Evolutionary conservation across 2,888 invertebrate species (phyloP).

Genomic region (Caprella mutica): DNA sequence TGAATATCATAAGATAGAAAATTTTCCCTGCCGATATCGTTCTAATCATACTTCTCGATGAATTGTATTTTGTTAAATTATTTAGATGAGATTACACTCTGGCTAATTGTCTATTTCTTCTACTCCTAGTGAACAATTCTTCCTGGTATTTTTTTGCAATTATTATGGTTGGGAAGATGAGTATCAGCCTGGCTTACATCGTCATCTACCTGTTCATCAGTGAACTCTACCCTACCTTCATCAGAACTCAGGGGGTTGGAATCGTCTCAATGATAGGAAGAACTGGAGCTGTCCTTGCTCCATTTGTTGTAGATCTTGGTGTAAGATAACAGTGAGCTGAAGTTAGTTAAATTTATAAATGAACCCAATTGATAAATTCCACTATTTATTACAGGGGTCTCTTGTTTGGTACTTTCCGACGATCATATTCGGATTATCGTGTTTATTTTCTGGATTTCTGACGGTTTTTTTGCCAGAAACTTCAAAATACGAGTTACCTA

Average conservation of each 20-base stretch:
- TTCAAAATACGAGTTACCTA: constrained; percentile 59
- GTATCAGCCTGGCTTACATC: constrained; percentile 64
- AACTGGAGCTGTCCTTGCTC: constrained; percentile 60
- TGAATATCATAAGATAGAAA: too few relatives aligned
- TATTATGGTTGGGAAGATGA: constrained; percentile 67
- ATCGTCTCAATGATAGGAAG: constrained; percentile 66
- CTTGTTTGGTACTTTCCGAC: constrained; percentile 17
- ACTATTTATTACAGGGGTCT: not conserved
- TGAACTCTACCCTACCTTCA: constrained; percentile 58
- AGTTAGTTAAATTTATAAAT: too few relatives aligned
- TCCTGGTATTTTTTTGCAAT: constrained; percentile 45
- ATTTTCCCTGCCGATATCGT: too few relatives aligned
- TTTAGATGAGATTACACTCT: too few relatives aligned
- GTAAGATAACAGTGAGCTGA: too few relatives aligned
- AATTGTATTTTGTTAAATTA: too few relatives aligned
- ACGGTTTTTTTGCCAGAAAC: constrained; percentile 66
- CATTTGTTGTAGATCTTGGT: constrained; percentile 47
- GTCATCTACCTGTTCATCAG: constrained; percentile 65
- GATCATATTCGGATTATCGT: constrained; percentile 57
- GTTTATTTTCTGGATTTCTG: constrained; percentile 55
- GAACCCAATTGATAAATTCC: too few relatives aligned
- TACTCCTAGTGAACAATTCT: not conserved
- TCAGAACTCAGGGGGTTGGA: constrained; percentile 59
- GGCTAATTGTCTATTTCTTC: too few relatives aligned
- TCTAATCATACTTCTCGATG: too few relatives aligned